These are phyloP conservation scores for Florisuga fusca DNA, from an alignment of 2,797 vertebrate species.

Conservation along the genomic window DNA sequence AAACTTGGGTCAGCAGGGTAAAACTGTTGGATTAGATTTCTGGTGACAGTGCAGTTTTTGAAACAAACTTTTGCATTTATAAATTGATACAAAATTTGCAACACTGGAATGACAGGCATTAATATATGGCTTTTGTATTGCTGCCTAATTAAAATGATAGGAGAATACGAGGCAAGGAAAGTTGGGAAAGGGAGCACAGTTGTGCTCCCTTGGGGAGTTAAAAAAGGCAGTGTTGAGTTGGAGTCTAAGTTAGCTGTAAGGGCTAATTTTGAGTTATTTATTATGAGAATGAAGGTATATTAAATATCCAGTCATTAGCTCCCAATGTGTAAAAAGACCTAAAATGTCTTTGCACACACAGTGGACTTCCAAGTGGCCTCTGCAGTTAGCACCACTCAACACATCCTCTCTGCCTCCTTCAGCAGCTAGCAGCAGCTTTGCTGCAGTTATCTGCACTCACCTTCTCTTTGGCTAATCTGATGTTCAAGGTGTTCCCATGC, in stretches of 20 bases:
- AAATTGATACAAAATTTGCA: background rate
- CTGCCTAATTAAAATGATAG: background rate
- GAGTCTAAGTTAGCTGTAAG: background rate
- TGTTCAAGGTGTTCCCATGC: rapidly evolving
- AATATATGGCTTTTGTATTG: background rate
- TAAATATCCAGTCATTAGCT: constrained; percentile 60
- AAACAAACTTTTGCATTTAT: background rate
- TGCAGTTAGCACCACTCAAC: background rate
- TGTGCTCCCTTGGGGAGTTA: background rate
- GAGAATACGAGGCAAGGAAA: background rate
- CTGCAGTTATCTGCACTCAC: background rate
- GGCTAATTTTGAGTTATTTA: constrained; percentile 4
- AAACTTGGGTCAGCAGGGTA: background rate
- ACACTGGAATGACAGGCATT: background rate
- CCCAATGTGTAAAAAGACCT: constrained; percentile 28
- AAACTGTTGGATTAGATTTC: background rate
- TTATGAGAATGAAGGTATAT: constrained; percentile 60
- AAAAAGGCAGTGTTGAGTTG: background rate
- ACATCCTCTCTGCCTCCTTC: background rate
- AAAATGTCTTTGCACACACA: background rate
- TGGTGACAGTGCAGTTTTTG: background rate
- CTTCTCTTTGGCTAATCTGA: background rate
- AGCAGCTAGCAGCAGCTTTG: background rate
- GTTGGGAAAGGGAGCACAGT: background rate
- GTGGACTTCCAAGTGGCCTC: background rate